Evolutionary conservation across 1,140 invertebrate species (phyloP).

Genomic region (Scaptomyza graminum): DNA sequence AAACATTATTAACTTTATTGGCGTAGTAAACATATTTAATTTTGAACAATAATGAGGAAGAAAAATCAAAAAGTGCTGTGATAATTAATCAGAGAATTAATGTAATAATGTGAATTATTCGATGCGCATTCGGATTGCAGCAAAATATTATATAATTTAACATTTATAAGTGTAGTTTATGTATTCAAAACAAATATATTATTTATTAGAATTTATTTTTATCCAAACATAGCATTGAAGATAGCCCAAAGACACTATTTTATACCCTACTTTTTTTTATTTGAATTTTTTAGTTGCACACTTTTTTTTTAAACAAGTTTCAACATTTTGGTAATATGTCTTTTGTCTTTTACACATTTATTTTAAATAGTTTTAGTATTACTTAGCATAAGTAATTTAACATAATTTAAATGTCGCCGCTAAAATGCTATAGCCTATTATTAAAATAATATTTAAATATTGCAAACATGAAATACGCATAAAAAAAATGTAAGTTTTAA

Average conservation of each 20-base stretch:
- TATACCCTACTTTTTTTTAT: neutral
- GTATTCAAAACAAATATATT: neutral
- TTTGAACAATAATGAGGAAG: conserved; percentile 71
- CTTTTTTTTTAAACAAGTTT: neutral
- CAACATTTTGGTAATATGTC: neutral
- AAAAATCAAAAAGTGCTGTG: conserved; percentile 81
- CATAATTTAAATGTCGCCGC: conserved; percentile 31
- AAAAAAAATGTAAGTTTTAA: conserved; percentile 52
- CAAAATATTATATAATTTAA: conserved; percentile 29
- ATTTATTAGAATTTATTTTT: neutral
- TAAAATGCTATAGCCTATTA: conserved; percentile 38
- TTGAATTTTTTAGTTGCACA: conserved; percentile 9
- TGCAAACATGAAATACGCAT: conserved; percentile 37
- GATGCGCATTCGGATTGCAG: conserved; percentile 34
- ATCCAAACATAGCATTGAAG: too few relatives aligned
- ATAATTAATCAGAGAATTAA: conserved; percentile 69
- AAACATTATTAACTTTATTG: conserved; percentile 29
- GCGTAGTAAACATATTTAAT: conserved; percentile 51
- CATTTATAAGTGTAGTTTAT: neutral
- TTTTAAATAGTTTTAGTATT: conserved; percentile 10
- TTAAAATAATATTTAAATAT: conserved; percentile 19
- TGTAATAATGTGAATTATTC: conserved; percentile 29
- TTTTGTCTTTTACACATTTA: neutral
- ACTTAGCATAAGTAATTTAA: conserved; percentile 18
- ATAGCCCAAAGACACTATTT: too few relatives aligned